A percentile compares a stretch with the other conserved stretches of the same genome.
Evolutionary conservation across 2,797 vertebrate species (phyloP).

Genomic region (Sebastes glaucus): DNA sequence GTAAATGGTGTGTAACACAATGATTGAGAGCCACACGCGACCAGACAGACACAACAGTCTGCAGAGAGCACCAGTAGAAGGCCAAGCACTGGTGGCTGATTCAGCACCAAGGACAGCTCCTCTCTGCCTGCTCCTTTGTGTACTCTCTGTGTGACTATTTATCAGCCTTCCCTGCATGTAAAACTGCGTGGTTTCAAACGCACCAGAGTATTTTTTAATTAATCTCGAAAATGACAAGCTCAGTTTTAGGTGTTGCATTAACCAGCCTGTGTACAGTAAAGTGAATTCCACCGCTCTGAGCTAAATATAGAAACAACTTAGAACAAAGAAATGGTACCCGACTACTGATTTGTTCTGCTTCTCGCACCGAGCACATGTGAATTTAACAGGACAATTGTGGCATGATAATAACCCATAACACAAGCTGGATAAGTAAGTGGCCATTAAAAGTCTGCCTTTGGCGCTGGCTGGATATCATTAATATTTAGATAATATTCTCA

Average conservation of each 20-base stretch:
- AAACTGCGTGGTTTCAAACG: constrained; percentile 5
- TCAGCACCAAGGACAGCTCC: constrained; percentile 78
- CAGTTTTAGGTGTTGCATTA: constrained; percentile 23
- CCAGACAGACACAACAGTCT: constrained; percentile 14
- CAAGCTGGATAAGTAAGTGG: not conserved
- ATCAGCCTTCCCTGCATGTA: constrained; percentile 18
- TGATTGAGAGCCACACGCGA: not conserved
- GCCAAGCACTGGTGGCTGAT: constrained; percentile 57
- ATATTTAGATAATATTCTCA: constrained; percentile 10
- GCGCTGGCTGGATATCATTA: not conserved
- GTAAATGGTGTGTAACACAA: not conserved
- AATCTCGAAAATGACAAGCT: not conserved
- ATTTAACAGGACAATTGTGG: constrained; percentile 10
- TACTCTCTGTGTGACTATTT: constrained; percentile 15
- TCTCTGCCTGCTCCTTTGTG: not conserved
- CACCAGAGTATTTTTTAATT: constrained; percentile 23
- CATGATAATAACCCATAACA: not conserved
- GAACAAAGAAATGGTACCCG: constrained; percentile 34
- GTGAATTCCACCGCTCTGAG: constrained; percentile 10
- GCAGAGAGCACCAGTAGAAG: constrained; percentile 26
- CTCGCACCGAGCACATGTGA: constrained; percentile 1
- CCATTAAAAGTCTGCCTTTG: constrained; percentile 1
- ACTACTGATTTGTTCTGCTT: constrained; percentile 28
- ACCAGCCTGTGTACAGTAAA: constrained; percentile 21
- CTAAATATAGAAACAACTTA: constrained; percentile 55